These are phyloP conservation scores for Rhinogobius similis DNA, from an alignment of 2,113 vertebrate genomes.

Conservation along the genomic window DNA sequence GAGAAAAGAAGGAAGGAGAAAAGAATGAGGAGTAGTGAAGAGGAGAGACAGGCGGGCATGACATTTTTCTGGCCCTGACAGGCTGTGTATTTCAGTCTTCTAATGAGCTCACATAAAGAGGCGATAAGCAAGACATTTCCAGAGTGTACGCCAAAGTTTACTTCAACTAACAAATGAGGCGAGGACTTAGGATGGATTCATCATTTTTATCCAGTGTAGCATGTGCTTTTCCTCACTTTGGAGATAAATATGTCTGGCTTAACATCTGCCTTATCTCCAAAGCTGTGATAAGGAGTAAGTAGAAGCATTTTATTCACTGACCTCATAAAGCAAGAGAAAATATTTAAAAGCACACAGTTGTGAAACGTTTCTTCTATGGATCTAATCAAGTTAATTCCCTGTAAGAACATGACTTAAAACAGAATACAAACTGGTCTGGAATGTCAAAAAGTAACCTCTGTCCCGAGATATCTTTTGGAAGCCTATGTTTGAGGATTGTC, in stretches of 20 bases:
- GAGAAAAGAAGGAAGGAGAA: constrained; percentile 11
- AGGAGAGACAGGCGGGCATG: constrained; percentile 10
- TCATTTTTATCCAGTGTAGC: not conserved
- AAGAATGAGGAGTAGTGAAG: not conserved
- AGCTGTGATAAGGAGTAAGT: constrained; percentile 38
- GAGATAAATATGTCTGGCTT: constrained; percentile 50
- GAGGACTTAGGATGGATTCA: not conserved
- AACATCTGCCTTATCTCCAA: constrained; percentile 50
- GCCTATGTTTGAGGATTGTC: not conserved
- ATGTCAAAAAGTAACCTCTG: too few species aligned
- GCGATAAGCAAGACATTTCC: not conserved
- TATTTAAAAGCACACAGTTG: not conserved
- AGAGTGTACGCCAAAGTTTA: not conserved
- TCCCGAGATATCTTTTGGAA: not conserved
- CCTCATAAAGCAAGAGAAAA: not conserved
- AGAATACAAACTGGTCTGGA: not conserved
- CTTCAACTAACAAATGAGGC: not conserved
- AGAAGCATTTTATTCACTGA: not conserved
- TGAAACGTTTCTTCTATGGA: not conserved
- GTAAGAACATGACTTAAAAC: not conserved
- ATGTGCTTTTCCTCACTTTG: not conserved
- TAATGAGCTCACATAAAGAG: constrained; percentile 20
- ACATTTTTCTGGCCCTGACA: constrained; percentile 14
- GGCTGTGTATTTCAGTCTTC: constrained; percentile 23
- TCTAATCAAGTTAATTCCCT: not conserved